Conservation (phyloP, 2,113 vertebrate species). For the Mastomys natalensis region DNA sequence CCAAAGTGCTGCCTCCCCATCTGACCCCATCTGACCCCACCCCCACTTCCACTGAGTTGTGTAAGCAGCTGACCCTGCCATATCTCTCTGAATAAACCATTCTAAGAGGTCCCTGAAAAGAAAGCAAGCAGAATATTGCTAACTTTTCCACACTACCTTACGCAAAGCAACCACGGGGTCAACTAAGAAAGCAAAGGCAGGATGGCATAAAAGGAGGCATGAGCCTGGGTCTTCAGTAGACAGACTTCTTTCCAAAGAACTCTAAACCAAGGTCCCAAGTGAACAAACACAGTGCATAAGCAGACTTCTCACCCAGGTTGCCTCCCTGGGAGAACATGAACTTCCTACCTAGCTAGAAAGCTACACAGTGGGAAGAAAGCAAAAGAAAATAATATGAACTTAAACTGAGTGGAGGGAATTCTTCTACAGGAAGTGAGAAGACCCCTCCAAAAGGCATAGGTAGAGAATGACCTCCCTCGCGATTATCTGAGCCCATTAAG, state of each 20-base stretch:
- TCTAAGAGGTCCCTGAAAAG: not conserved
- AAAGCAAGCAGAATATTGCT: slow-evolving; percentile 2
- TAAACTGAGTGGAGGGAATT: not conserved
- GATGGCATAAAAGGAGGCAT: not conserved
- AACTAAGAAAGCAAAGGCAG: not conserved
- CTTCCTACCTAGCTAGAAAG: slow-evolving; percentile 45
- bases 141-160: not conserved
- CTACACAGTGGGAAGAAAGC: slow-evolving; percentile 5
- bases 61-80: not conserved
- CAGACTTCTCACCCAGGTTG: not conserved
- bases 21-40: not conserved
- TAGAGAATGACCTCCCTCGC: not conserved
- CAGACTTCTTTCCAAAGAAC: not conserved
- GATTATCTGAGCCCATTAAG: not conserved
- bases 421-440: slow-evolving; percentile 59
- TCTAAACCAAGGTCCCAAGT: not conserved
- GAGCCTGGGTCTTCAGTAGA: not conserved
- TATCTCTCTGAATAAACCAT: not conserved
- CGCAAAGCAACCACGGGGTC: slow-evolving; percentile 1
- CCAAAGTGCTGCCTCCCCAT: not conserved
- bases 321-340: slow-evolving; percentile 32
- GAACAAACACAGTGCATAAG: not conserved
- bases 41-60: not conserved
- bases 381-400: slow-evolving; percentile 63
- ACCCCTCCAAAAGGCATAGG: slow-evolving; percentile 31